Percentiles rank a stretch among this genome's conserved stretches.
Conservation (phyloP, 92 coral and sea anemone genomes). For the Zoanthus sociatus region DNA sequence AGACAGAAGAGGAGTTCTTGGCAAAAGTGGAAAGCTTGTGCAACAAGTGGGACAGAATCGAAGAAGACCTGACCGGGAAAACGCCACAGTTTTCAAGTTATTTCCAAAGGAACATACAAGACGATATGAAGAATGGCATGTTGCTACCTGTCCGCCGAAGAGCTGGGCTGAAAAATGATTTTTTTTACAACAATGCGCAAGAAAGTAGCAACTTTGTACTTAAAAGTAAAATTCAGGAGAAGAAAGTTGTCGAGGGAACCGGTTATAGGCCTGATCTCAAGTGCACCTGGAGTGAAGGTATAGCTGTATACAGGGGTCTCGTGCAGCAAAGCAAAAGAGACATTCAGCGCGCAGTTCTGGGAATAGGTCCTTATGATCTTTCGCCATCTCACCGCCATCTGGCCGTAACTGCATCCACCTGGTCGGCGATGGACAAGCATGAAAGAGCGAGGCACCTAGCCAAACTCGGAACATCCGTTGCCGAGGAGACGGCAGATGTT, state of each 20-base stretch:
- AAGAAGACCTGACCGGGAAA: constrained; percentile 34
- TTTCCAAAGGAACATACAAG: constrained; percentile 47
- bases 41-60: constrained; percentile 64
- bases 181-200: constrained; percentile 55
- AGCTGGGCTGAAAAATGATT: constrained; percentile 51
- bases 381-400: constrained; percentile 32
- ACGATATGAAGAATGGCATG: constrained; percentile 55
- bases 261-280: constrained; percentile 48
- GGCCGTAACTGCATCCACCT: not conserved
- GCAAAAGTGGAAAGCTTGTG: constrained; percentile 69
- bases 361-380: constrained; percentile 47
- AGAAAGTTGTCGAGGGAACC: constrained; percentile 45
- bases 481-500: constrained; percentile 39
- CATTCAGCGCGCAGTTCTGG: constrained; percentile 48
- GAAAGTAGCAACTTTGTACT: constrained; percentile 47
- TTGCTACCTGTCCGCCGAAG: constrained; percentile 40
- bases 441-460: constrained; percentile 49
- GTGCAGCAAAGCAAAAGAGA: constrained; percentile 44
- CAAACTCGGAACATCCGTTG: constrained; percentile 41
- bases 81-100: constrained; percentile 36
- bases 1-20: constrained; percentile 57
- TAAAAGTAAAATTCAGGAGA: constrained; percentile 47
- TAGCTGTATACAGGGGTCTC: constrained; percentile 37
- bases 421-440: constrained; percentile 38
- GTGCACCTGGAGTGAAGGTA: constrained; percentile 52